Conservation (phyloP, 37 sponge, comb jelly and placozoan genomes). For the Halichondria panicea region DNA sequence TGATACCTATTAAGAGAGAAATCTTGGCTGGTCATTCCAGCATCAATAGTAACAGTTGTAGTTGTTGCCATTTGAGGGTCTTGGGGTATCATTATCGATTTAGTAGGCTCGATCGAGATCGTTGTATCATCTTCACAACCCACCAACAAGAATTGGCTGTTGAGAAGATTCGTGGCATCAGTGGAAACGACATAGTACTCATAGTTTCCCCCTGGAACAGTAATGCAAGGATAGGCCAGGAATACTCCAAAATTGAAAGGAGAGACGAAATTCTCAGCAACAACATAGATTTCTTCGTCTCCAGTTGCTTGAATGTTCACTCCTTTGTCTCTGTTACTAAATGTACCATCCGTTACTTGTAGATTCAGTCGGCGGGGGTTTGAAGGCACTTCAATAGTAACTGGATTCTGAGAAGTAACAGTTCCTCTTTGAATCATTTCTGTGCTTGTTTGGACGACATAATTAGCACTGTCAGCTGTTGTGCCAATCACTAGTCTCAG, state of each 20-base stretch:
- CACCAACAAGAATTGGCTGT: slow-evolving; percentile 11
- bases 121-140: slow-evolving; percentile 24
- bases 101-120: not conserved
- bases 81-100: not conserved
- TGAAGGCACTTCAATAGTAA: not conserved
- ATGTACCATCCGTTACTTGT: not conserved
- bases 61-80: slow-evolving; percentile 9
- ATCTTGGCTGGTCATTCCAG: not conserved
- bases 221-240: slow-evolving; percentile 6
- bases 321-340: slow-evolving; percentile 1
- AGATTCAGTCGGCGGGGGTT: not conserved
- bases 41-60: not conserved
- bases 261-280: not conserved
- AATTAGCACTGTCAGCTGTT: not conserved
- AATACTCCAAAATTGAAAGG: not conserved
- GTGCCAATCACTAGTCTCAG: not conserved
- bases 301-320: not conserved
- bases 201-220: not conserved
- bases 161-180: not conserved
- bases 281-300: not conserved
- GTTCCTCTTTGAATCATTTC: not conserved
- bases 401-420: not conserved
- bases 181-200: not conserved
- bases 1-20: slow-evolving; percentile 1
- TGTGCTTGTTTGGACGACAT: not conserved